Evolutionary conservation across 2,113 vertebrate species (phyloP), one percentile per base, ranked within the genome.

Genomic region (Erinaceus europaeus): DNA sequence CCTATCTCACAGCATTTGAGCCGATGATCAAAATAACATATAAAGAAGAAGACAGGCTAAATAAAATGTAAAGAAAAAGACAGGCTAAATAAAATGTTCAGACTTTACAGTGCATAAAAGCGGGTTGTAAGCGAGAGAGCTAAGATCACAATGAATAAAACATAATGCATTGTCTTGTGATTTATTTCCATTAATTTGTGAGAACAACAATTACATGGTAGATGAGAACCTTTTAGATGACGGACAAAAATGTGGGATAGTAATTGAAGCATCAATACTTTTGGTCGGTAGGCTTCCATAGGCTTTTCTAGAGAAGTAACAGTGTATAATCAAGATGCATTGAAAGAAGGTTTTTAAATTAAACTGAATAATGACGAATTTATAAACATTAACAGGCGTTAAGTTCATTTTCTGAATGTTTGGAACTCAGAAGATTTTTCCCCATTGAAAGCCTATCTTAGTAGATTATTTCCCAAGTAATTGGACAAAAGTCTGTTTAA

Each of bases 11-110:
- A 3, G 12, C 64, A 40, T 73, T 73, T 73, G 46, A 86, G 52
- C 32, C 48, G 77, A 77, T 77, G 42, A 52, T n/a, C 46, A 81
- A 94, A 91, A 71, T 57, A 68, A 67, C 32, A 86, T 76, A 65
- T n/a, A 86, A 85, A 80, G 36, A 86, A 48, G 81, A 67, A 86
- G 9, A 20, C 27, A 57, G 53, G 8, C 21, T 46, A 88, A 83
- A 36, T 27, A 64, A 62, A 25, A 57, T 57, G 38, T n/a, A n/a
- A n/a, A n/a, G n/a, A n/a, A n/a, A 40, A 59, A 84, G 8, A 23
- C 27, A 55, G 52, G 11, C 23, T 46, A 88, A 82, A n/a, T 27
- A 64, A 55, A 25, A 15, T 11, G 27, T 14, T 38, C 14, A 11
- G 84, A 25, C 11, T 81, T 34, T 36, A 59, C 32, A 48, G 14